Evolutionary conservation across 2,797 vertebrate genomes (phyloP).

Genomic region (Cynodonichthys magdalenae): DNA sequence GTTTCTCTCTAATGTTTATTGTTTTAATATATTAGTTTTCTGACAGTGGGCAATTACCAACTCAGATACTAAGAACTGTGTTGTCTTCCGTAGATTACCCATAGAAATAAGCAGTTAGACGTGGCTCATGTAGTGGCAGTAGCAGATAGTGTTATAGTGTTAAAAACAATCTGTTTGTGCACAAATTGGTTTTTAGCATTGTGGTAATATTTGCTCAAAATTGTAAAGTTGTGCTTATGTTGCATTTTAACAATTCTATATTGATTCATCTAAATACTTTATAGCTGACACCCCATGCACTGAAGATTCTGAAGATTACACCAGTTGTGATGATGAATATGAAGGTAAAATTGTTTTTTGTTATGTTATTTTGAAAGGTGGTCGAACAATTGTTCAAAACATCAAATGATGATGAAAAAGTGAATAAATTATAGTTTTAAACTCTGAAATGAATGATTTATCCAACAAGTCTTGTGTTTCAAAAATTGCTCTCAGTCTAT

Average conservation of each 20-base stretch:
- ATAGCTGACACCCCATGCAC: constrained; percentile 44
- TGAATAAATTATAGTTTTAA: constrained; percentile 10
- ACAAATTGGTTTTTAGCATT: neutral
- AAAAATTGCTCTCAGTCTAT: constrained; percentile 17
- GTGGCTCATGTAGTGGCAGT: neutral
- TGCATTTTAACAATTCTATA: constrained; percentile 18
- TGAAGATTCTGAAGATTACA: constrained; percentile 39
- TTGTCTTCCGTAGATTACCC: neutral
- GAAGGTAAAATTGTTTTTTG: constrained; percentile 45
- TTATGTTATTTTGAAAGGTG: constrained; percentile 21
- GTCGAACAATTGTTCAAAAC: constrained; percentile 37
- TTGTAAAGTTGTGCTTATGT: neutral
- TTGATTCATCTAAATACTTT: constrained; percentile 40
- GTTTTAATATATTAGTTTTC: neutral
- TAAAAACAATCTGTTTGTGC: neutral
- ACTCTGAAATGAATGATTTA: constrained; percentile 6
- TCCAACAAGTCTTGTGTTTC: constrained; percentile 16
- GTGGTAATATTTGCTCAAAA: neutral
- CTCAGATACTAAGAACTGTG: neutral
- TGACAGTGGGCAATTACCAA: constrained; percentile 17
- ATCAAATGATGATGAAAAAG: constrained; percentile 4
- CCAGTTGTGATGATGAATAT: constrained; percentile 33
- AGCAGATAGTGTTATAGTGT: constrained; percentile 4
- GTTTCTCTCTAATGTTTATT: neutral
- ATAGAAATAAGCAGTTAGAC: neutral